A percentile compares a stretch with the other conserved stretches of the same genome.
Conservation (phyloP, 2,888 invertebrate species). For the Drosophila kanekoi region DNA sequence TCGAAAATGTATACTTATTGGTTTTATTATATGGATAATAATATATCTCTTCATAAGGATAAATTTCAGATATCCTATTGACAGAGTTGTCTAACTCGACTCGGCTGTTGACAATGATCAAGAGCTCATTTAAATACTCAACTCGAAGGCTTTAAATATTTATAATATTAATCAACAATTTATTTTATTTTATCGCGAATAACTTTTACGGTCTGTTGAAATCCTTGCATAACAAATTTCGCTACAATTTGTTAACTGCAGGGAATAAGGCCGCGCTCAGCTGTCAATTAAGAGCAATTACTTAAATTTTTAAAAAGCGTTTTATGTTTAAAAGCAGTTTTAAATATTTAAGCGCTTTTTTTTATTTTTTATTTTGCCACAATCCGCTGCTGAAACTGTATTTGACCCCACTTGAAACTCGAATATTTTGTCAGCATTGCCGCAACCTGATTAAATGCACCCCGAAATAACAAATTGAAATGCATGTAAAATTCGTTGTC, state of each 20-base stretch:
- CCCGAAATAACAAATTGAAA: slow-evolving; percentile 14
- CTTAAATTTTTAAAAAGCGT: slow-evolving; percentile 2
- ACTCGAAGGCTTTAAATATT: no score
- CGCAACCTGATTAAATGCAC: slow-evolving; percentile 19
- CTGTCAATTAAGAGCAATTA: slow-evolving; percentile 2
- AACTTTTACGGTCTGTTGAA: neutral
- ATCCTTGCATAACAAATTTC: neutral
- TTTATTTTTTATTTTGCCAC: neutral
- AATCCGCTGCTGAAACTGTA: neutral
- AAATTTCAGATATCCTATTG: no score
- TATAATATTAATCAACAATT: neutral
- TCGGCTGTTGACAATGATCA: no score
- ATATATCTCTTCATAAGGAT: no score
- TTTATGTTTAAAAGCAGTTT: slow-evolving; percentile 2
- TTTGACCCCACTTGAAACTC: neutral
- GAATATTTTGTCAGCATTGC: slow-evolving; percentile 9
- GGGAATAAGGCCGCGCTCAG: neutral
- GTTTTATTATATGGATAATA: no score
- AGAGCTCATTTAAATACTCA: no score
- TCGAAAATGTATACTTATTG: no score
- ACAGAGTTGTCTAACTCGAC: no score
- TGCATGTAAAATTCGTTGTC: neutral
- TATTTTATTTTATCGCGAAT: neutral
- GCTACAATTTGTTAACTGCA: neutral
- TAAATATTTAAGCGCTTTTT: slow-evolving; percentile 1